Conservation (phyloP, 2,113 vertebrate genomes). For the Zosterops lateralis region DNA sequence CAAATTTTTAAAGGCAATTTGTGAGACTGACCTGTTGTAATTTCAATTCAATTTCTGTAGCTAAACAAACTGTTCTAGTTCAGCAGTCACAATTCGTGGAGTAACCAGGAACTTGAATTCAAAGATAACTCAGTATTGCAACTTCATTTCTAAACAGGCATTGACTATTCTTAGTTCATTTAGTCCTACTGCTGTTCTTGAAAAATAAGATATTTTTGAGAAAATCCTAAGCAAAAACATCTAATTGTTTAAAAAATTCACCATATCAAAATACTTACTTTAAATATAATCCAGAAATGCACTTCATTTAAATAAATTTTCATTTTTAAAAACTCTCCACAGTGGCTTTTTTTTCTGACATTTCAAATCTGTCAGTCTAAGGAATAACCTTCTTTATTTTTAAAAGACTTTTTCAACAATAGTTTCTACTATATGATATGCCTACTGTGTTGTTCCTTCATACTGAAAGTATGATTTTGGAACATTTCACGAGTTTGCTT, state of each 20-base stretch:
- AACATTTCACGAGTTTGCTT: neutral
- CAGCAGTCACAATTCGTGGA: neutral
- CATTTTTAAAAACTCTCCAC: neutral
- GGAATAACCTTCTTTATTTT: neutral
- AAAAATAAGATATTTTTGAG: neutral
- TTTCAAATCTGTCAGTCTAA: neutral
- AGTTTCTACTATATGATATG: neutral
- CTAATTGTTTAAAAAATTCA: neutral
- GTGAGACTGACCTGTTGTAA: neutral
- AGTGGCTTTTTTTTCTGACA: neutral
- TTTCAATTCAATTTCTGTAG: neutral
- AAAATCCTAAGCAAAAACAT: neutral
- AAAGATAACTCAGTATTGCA: neutral
- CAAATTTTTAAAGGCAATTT: neutral
- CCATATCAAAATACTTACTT: neutral
- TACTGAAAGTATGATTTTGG: neutral
- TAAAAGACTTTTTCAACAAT: neutral
- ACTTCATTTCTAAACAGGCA: neutral
- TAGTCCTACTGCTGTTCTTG: neutral
- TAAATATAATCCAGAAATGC: neutral
- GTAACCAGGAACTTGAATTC: constrained; percentile 11
- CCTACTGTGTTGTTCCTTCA: neutral
- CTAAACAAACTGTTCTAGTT: constrained; percentile 23
- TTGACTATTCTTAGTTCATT: neutral
- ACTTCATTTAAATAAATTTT: neutral